These are phyloP conservation scores for Antennarius striatus DNA, from an alignment of 2,113 vertebrate species.

Conservation along the genomic window DNA sequence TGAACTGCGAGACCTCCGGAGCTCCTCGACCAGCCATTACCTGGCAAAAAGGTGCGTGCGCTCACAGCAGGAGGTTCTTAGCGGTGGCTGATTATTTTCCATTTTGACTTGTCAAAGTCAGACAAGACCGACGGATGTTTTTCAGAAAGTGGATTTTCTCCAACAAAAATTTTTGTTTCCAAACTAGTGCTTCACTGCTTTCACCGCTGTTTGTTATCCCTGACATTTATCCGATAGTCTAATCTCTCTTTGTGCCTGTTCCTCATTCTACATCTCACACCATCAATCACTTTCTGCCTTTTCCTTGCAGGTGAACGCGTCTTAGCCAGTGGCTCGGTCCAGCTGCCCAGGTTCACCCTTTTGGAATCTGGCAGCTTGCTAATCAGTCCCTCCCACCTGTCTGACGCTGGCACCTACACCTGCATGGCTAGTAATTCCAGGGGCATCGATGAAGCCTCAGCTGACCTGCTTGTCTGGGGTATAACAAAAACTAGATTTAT, in stretches of 20 bases:
- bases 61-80: slow-evolving; percentile 27
- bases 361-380: slow-evolving; percentile 96
- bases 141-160: slow-evolving; percentile 30
- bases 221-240: slow-evolving; percentile 60
- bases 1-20: slow-evolving; percentile 94
- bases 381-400: slow-evolving; percentile 89
- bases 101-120: slow-evolving; percentile 35
- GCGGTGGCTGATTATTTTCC: slow-evolving; percentile 28
- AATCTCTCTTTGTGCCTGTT: slow-evolving; percentile 25
- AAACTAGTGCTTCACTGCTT: slow-evolving; percentile 13
- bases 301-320: slow-evolving; percentile 87
- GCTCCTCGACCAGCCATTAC: slow-evolving; percentile 95
- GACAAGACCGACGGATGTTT: slow-evolving; percentile 15
- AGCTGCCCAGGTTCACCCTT: slow-evolving; percentile 93
- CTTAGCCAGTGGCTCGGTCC: slow-evolving; percentile 94
- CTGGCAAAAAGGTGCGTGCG: slow-evolving; percentile 92
- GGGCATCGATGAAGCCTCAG: slow-evolving; percentile 90
- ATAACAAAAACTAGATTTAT: not conserved
- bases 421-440: slow-evolving; percentile 97
- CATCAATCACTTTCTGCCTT: slow-evolving; percentile 45
- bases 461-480: slow-evolving; percentile 95
- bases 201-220: slow-evolving; percentile 50
- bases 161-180: slow-evolving; percentile 28
- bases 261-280: slow-evolving; percentile 1
- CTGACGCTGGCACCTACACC: slow-evolving; percentile 90